Conservation (phyloP, 1,140 invertebrate genomes). For the Archivesica marissinica region DNA sequence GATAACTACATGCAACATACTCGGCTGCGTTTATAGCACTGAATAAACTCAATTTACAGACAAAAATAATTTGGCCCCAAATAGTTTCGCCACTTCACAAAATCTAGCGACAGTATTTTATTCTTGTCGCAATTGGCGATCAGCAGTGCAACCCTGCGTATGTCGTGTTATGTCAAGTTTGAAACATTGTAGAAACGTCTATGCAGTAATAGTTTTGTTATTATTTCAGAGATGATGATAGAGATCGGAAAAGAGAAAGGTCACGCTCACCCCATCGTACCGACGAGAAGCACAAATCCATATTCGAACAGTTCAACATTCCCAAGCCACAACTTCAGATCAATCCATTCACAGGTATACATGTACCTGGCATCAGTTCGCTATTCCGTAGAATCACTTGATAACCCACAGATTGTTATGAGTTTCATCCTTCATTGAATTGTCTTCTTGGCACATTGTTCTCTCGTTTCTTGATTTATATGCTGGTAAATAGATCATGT, state of each 20-base stretch:
- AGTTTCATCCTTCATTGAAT: no score
- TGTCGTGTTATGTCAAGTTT: neutral
- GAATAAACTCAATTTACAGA: neutral
- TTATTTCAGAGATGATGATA: conserved; percentile 65
- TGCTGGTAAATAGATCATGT: no score
- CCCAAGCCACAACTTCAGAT: conserved; percentile 78
- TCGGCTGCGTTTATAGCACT: neutral
- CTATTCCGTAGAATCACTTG: no score
- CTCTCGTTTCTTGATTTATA: no score
- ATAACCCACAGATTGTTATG: no score
- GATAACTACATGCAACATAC: no score
- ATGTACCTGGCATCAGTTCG: no score
- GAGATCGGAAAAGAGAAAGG: conserved; percentile 60
- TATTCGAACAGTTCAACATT: conserved; percentile 81
- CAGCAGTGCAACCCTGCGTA: neutral
- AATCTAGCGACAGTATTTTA: neutral
- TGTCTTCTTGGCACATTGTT: no score
- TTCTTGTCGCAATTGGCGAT: neutral
- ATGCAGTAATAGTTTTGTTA: neutral
- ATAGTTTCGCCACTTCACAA: neutral
- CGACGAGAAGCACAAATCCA: conserved; percentile 76
- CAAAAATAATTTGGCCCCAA: neutral
- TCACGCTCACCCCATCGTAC: conserved; percentile 27
- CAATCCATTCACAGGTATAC: conserved; percentile 83
- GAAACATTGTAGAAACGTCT: neutral